Percentiles rank a stretch among this genome's conserved stretches.
phyloP scores from a whole-genome alignment of 37 sponge, comb jelly and placozoan species.

The Tethya wilhelma region DNA sequence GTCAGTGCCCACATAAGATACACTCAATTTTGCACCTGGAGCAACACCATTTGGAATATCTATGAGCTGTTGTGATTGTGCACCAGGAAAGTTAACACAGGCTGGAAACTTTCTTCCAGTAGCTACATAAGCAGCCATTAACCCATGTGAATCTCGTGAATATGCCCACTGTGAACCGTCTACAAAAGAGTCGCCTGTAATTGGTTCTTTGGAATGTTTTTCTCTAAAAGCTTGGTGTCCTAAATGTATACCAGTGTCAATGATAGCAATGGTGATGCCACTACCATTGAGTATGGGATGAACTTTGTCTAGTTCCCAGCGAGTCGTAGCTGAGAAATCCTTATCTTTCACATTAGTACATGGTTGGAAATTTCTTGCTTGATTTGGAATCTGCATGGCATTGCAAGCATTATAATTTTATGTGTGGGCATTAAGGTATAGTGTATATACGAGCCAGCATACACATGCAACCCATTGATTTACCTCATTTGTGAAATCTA shows the following conservation, averaged over 20 bases:
- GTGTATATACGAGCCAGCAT: no score
- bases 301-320: not conserved
- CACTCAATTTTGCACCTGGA: not conserved
- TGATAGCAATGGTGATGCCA: not conserved
- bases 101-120: not conserved
- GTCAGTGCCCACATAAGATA: not conserved
- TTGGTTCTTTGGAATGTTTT: not conserved
- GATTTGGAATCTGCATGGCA: no score
- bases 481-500: no score
- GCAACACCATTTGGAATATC: constrained; percentile 5
- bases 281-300: not conserved
- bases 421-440: no score
- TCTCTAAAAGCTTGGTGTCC: not conserved
- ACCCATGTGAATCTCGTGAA: not conserved
- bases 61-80: not conserved
- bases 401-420: no score
- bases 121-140: not conserved
- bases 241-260: not conserved
- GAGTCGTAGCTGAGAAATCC: not conserved
- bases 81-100: not conserved
- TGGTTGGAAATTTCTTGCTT: no score
- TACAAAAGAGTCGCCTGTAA: not conserved
- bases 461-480: no score
- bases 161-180: not conserved
- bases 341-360: no score